Base-by-base conservation (phyloP, 2,888 invertebrate genomes). In the Aethes cnicana region DNA sequence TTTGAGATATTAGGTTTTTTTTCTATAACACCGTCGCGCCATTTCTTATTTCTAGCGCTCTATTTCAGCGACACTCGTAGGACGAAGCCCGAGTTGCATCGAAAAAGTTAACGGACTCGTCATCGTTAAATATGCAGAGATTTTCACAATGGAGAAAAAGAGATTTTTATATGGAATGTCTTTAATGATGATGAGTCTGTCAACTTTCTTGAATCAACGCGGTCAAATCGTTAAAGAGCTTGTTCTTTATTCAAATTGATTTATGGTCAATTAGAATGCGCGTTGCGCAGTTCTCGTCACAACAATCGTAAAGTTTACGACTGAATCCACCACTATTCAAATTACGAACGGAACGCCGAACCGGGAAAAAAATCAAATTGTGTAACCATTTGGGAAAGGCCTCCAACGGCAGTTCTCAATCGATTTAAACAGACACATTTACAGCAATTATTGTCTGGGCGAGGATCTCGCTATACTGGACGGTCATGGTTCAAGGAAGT, bases 1-100 rank as follows among this genome's bases (percentile, higher is more conserved):
- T 87, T 88, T 88, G 89, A 90, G 90, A 90, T 90, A 90, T 90
- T 90, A 90, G 84, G 83, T 89, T 83, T 89, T 90, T 73, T 90
- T 87, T 86, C 85, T 88, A 85, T 85, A 86, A 84, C 81, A 74
- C 81, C 79, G 81, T 78, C 86, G 85, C 85, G 81, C 80, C 86
- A 86, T 85, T 77, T 86, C 83, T 80, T 78, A 77, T 78, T 72
- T 75, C 76, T 63, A 59, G 68, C 67, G 63, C 60, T 68, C 59
- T 66, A 62, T 55, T 62, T 56, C 57, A 64, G 68, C 61, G 63
- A 69, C 69, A 62, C 61, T 64, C 16, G 23, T 23, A 9, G 14
- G 16, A n/a, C n/a, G n/a, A n/a, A n/a, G n/a, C n/a, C n/a, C n/a
- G n/a, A n/a, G n/a, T n/a, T n/a, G n/a, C n/a, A n/a, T n/a, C n/a